Evolutionary conservation across 2,113 vertebrate species (phyloP), one percentile per base, ranked within the genome.

Genomic region (Coracopsis vasa): DNA sequence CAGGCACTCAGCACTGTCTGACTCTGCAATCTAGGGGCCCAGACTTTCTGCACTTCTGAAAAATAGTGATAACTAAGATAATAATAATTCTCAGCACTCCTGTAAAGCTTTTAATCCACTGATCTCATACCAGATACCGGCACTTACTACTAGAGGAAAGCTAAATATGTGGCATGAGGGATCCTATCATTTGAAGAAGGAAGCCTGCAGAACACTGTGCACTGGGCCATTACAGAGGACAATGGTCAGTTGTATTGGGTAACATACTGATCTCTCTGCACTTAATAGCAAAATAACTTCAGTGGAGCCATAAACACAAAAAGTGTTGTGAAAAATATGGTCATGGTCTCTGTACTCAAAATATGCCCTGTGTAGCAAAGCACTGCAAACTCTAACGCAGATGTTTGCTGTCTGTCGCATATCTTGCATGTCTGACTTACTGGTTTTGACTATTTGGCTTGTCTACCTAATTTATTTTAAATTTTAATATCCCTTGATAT

Each of bases 101-200:
- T 75, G n/a, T 79, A 94, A 96, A 94, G 95, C 90, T 96, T 95
- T 96, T 95, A 96, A 97, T 96, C 94, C 94, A 87, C 48, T 72
- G 94, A 95, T 96, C 77, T 93, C 86, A 86, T 45, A 94, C 31
- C 65, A 85, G 96, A 96, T 93, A 94, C 41, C 2, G 1, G 83
- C 80, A 91, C 65, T 95, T 92, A 88, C 54, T 92, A 37, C 73
- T 56, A n/a, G 77, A 86, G 61, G 61, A 80, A 87, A 88, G 69
- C 54, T 78, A 86, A 86, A 78, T 78, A 54, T 24, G 82, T 86
- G 82, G 72, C 44, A 20, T 35, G 56, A 91, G 70, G 77, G 73
- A 93, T 87, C 65, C 92, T 86, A 56, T 69, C 82, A 80, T 88
- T 89, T 70, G 85, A 70, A 92, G 62, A 48, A 85, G 45, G 67